A percentile compares a stretch with the other conserved stretches of the same genome.
phyloP scores from a whole-genome alignment of 2,113 vertebrate genomes.

The Micronycteris hirsuta region DNA sequence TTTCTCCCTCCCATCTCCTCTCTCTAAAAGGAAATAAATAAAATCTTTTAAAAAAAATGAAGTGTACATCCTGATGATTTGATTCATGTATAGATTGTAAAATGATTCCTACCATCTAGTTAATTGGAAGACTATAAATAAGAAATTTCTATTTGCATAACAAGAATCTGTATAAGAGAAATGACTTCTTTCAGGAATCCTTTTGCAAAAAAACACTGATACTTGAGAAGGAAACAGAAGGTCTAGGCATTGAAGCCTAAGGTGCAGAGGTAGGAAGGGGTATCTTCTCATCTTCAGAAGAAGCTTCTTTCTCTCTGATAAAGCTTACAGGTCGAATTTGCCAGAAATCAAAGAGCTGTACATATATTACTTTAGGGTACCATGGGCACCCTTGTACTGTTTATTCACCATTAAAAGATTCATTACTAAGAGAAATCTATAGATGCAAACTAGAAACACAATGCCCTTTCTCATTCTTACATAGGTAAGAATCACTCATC shows the following conservation, averaged over 20 bases:
- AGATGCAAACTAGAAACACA: neutral
- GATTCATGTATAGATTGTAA: neutral
- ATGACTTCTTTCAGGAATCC: neutral
- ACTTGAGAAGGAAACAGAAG: neutral
- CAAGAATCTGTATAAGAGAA: neutral
- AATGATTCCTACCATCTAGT: neutral
- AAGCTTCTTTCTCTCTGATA: neutral
- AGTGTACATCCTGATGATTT: neutral
- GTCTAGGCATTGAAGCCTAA: neutral
- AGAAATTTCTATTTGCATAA: neutral
- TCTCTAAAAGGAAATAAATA: no score
- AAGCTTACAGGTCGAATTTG: neutral
- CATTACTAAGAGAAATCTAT: neutral
- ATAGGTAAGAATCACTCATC: neutral
- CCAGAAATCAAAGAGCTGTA: neutral
- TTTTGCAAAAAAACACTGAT: neutral
- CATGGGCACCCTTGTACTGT: neutral
- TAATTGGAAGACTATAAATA: neutral
- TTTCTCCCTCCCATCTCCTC: no score
- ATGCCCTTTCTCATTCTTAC: neutral
- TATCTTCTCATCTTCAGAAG: neutral
- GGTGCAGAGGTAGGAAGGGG: neutral
- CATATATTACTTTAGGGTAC: neutral
- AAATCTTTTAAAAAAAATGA: no score
- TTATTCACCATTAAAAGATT: neutral